Evolutionary conservation across 1,140 invertebrate species (phyloP), one percentile per base, ranked within the genome.

Genomic region (Diabrotica undecimpunctata): DNA sequence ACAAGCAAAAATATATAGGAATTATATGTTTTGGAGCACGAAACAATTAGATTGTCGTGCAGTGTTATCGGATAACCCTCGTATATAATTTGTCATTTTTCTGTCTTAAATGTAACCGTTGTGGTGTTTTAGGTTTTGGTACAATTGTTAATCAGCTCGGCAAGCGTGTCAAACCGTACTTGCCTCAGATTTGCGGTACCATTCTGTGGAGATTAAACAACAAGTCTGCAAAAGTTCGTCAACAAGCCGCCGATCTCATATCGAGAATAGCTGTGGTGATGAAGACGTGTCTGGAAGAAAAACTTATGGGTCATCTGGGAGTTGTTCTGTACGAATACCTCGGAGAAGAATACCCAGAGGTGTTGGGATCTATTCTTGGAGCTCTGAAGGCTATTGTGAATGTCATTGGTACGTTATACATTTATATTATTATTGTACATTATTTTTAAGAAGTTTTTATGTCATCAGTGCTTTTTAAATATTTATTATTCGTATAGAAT

Each of bases 211-310:
- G 98, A 64, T 87, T 99, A 68, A 99, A 99, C 81, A 99, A 99
- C 78, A 99, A 99, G 82, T 97, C 96, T 0, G 98, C 98, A 4
- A 99, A 99, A 84, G 97, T 99, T 3, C 87, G 98, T 58, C 98
- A 99, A 79, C 98, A 99, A 82, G 97, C 98, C 0, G 98, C 98
- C 9, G 98, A 99, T 85, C 85, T 99, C 54, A 99, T 99, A 74
- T 97, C 96, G 36, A 67, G 96, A 46, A 99, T 99, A 74, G 97
- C 98, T 1, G 93, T 96, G 14, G 97, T 99, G 0, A 99, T 99
- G 97, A 99, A 99, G 77, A 97, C 95, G 9, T 99, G 97, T 79
- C 95, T 99, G 80, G 98, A 99, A 87, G 97, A 99, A 83, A 98
- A 99, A 83, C 82, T 99, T 7, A 99, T 99, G 97, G 96, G 97